Percentiles rank a stretch among this genome's conserved stretches.
These are phyloP conservation scores for Phaenicophaeus curvirostris DNA, from an alignment of 2,797 vertebrate species.

Conservation along the genomic window DNA sequence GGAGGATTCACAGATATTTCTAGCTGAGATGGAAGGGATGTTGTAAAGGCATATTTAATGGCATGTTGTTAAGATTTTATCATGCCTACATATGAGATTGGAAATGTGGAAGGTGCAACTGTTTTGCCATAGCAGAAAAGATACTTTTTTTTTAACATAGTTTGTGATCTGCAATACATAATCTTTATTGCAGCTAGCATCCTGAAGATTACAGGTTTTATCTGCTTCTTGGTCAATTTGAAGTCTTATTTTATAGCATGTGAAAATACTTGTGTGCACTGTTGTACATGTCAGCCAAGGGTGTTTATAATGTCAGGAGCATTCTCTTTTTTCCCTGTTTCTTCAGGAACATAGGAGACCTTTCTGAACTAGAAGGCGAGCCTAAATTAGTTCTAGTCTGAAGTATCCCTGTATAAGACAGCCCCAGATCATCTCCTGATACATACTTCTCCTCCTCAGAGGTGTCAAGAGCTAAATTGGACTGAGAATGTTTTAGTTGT, in stretches of 20 bases:
- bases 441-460: background rate
- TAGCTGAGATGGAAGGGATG: background rate
- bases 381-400: background rate
- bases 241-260: background rate
- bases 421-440: background rate
- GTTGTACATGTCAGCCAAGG: background rate
- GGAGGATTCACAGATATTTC: constrained; percentile 33
- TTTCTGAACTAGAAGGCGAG: background rate
- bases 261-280: background rate
- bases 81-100: background rate
- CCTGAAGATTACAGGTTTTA: constrained; percentile 33
- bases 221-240: constrained; percentile 21
- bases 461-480: background rate
- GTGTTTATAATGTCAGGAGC: background rate
- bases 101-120: background rate
- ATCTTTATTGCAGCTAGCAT: constrained; percentile 22
- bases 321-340: background rate
- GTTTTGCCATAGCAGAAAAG: background rate
- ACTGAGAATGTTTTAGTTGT: background rate
- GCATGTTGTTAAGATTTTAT: constrained; percentile 51
- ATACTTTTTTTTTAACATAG: background rate
- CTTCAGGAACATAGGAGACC: background rate
- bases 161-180: constrained; percentile 29
- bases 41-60: constrained; percentile 42
- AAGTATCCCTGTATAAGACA: background rate